Base-by-base conservation (phyloP, 2,113 vertebrate genomes). In the Limnothrissa miodon region DNA sequence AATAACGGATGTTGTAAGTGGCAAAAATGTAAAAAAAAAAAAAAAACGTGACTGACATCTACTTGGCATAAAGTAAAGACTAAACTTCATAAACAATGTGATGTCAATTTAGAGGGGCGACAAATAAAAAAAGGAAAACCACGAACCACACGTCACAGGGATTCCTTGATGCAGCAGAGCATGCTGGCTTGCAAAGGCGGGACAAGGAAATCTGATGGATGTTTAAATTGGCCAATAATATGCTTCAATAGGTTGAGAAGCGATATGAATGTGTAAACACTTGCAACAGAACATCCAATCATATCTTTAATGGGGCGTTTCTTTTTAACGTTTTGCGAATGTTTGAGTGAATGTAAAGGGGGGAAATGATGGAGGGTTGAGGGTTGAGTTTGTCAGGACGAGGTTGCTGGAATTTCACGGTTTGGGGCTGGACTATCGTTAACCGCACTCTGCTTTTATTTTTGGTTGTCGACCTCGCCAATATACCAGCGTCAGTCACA, bases 301-400 rank as follows among this genome's bases (percentile, higher is more conserved):
- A 85, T 36, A 80, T 79, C 8, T 11, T 19, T 7, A 82, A 29
- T 83, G 86, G 86, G 90, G 92, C 90, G 89, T 89, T 87, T 81
- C 89, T 86, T 62, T 74, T 45, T 80, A 42, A 81, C 86, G 21
- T 74, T 51, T 87, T 81, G 78, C 81, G 83, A 78, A 81, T 85
- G 45, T 87, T 82, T 45, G 66, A 82, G 74, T 86, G 86, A 87
- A 87, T 89, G 86, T 86, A 42, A 83, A 84, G 84, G 85, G 80
- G 46, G 78, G 80, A 90, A 82, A 87, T 87, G 87, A 93, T 92
- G 92, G 88, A 87, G 87, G 83, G 79, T 78, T 82, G 81, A 89
- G 81, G 85, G 83, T 85, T 85, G 85, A 90, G 85, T 92, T 87
- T 87, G 81, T 89, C 48, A 78, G 81, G 74, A 29, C 74, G 83